Evolutionary conservation across 1,140 invertebrate genomes (phyloP), one percentile per base, ranked within the genome.

Genomic region (Drosophila lowei): DNA sequence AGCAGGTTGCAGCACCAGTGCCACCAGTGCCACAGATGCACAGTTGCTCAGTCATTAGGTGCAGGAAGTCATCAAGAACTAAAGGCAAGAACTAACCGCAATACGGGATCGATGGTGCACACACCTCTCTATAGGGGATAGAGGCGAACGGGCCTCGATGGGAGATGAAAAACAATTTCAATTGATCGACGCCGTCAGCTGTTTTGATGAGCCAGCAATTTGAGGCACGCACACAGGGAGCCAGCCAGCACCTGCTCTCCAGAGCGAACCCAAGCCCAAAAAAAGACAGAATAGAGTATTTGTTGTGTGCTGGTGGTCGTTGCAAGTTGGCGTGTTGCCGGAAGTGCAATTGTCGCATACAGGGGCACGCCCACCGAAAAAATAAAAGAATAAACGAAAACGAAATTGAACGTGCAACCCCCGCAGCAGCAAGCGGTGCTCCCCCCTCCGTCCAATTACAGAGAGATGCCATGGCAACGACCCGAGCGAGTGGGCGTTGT

Each of bases 281-380:
- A 44, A 23, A 50, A 25, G 34, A 47, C 25, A 15, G 44, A 46
- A 58, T 11, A 4, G 47, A 16, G 34, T 60, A 44, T 54, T 55
- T 43, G 34, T 73, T 57, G 61, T 52, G 64, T 54, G 71, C 57
- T 54, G 64, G 49, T 48, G 73, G 63, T 49, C 70, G 54, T 49
- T 47, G 47, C 42, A 60, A 74, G 59, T 70, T 74, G 41, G 74
- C 60, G 72, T 71, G 66, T 66, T 71, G 75, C 84, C 83, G 84
- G 83, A 88, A 89, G 77, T 83, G 79, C 75, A 88, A 88, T 88
- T 88, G 83, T 88, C 83, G 62, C 83, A 81, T 78, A 61, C 30
- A 47, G 47, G 21, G 59, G 48, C 57, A 79, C 83, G 75, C 83
- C 83, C 83, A 78, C 75, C 34, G 41, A 65, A 60, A 64, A 54